phyloP scores from a whole-genome alignment of 2,888 invertebrate genomes.

The Allophyes oxyacanthae region DNA sequence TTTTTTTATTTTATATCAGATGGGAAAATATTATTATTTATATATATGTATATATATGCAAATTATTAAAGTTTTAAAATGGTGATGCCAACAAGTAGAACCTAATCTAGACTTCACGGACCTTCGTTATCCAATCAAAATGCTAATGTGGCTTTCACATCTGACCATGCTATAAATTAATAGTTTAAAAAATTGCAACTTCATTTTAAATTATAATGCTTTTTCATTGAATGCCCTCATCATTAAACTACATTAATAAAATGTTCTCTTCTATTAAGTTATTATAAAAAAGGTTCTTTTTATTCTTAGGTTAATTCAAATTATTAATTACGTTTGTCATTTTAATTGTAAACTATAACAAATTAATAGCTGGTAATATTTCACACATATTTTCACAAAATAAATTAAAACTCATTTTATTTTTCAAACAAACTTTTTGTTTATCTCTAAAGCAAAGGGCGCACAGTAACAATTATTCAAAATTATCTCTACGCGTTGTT shows the following conservation, averaged over 20 bases:
- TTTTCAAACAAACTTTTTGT: constrained; percentile 31
- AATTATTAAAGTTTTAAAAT: constrained; percentile 24
- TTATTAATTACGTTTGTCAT: too few relatives aligned
- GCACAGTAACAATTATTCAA: constrained; percentile 53
- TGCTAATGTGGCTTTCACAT: constrained; percentile 46
- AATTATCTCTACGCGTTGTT: constrained; percentile 49
- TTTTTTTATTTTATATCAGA: too few relatives aligned
- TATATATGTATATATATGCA: constrained; percentile 5
- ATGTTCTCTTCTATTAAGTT: constrained; percentile 1
- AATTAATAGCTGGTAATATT: constrained; percentile 3
- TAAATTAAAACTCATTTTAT: constrained; percentile 7
- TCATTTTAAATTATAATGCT: constrained; percentile 22
- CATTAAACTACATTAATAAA: constrained; percentile 4
- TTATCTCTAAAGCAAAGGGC: constrained; percentile 38
- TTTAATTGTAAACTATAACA: background rate
- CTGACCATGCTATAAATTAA: constrained; percentile 28
- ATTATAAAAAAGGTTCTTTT: too few relatives aligned
- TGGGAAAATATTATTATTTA: too few relatives aligned
- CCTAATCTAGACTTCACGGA: constrained; percentile 26
- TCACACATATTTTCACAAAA: background rate
- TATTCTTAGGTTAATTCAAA: too few relatives aligned
- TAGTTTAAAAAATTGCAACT: constrained; percentile 15
- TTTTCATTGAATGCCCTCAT: background rate
- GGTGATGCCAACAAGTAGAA: constrained; percentile 17
- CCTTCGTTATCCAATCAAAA: constrained; percentile 56